Conservation (phyloP, 2,888 invertebrate species). For the Sinodicranocentrus sp. region DNA sequence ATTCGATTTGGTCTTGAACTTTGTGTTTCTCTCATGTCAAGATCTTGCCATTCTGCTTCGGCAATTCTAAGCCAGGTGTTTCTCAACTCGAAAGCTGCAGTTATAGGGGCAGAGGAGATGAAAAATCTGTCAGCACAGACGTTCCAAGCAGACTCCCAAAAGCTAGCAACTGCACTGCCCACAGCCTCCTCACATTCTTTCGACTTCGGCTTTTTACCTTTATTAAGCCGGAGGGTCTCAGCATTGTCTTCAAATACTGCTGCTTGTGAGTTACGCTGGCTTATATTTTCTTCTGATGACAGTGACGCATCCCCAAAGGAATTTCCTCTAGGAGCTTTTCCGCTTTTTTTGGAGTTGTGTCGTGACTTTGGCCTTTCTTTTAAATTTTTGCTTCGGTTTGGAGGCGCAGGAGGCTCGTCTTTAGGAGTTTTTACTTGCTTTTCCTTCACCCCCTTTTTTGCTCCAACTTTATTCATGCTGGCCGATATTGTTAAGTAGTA, state of each 20-base stretch:
- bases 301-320: not conserved
- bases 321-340: not conserved
- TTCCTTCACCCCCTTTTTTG: not conserved
- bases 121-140: conserved; percentile 65
- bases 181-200: conserved; percentile 9
- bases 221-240: not conserved
- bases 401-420: not conserved
- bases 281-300: not conserved
- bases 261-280: not conserved
- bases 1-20: conserved; percentile 4
- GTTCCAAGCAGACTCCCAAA: conserved; percentile 58
- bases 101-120: conserved; percentile 41
- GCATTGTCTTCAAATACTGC: not conserved
- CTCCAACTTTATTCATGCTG: not conserved
- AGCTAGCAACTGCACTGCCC: conserved; percentile 24
- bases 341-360: not conserved
- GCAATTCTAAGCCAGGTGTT: conserved; percentile 66
- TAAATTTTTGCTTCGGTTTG: not conserved
- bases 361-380: not conserved
- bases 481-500: too few relatives aligned
- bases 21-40: conserved; percentile 30
- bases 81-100: conserved; percentile 52
- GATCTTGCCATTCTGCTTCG: conserved; percentile 63
- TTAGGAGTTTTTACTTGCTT: not conserved
- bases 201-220: not conserved